Percentiles rank a stretch among this genome's conserved stretches.
Evolutionary conservation across 2,797 vertebrate genomes (phyloP).

Genomic region (Eupleurogrammus muticus): DNA sequence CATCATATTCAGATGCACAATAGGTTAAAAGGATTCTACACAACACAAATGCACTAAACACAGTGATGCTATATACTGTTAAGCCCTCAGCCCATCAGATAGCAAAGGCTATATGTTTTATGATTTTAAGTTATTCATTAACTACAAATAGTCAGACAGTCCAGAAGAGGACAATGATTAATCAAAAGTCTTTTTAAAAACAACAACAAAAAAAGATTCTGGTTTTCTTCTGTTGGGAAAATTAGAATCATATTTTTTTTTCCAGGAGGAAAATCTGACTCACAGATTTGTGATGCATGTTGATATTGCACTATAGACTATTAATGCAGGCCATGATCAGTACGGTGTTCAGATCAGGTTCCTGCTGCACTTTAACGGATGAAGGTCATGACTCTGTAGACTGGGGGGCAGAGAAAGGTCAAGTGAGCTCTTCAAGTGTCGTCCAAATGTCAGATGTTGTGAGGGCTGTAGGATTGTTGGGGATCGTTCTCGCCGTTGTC

Average conservation of each 20-base stretch:
- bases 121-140: background rate
- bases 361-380: conserved; percentile 52
- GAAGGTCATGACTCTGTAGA: conserved; percentile 51
- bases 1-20: background rate
- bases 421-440: conserved; percentile 18
- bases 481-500: too few relatives aligned
- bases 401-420: conserved; percentile 65
- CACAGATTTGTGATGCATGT: background rate
- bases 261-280: too few relatives aligned
- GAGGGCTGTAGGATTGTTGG: too few relatives aligned
- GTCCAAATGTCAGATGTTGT: conserved; percentile 56
- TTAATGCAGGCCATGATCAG: background rate
- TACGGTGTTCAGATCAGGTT: conserved; percentile 51
- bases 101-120: too few relatives aligned
- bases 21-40: background rate
- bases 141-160: background rate
- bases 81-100: too few relatives aligned
- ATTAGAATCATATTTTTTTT: too few relatives aligned
- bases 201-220: too few relatives aligned
- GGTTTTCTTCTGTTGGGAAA: too few relatives aligned
- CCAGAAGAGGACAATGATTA: background rate
- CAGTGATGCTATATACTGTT: background rate
- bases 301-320: background rate
- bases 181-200: too few relatives aligned
- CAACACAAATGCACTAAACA: background rate